Percentiles rank a stretch among this genome's conserved stretches.
Evolutionary conservation across 2,888 invertebrate genomes (phyloP).

Genomic region (Melanostoma mellinum): DNA sequence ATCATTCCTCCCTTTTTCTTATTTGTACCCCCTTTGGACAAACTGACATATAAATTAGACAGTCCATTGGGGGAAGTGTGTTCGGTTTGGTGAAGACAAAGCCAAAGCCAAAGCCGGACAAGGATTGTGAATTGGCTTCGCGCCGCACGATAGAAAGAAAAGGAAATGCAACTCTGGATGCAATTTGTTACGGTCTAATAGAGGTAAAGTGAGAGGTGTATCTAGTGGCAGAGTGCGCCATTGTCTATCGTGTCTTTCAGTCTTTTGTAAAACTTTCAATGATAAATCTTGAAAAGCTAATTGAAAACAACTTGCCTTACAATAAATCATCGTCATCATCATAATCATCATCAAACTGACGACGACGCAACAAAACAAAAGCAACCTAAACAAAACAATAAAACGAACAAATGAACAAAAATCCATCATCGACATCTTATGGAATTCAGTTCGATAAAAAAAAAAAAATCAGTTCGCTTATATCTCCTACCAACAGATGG

Average conservation of each 20-base stretch:
- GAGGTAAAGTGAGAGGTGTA: conserved; percentile 35
- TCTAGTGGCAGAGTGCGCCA: conserved; percentile 30
- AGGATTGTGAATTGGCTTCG: conserved; percentile 45
- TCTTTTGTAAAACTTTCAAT: conserved; percentile 61
- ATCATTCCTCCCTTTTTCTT: neutral
- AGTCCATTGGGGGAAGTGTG: conserved; percentile 14
- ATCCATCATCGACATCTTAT: conserved; percentile 46
- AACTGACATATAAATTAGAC: conserved; percentile 57
- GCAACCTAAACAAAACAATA: neutral
- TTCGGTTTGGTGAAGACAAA: neutral
- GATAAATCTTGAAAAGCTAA: conserved; percentile 59
- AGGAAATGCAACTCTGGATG: conserved; percentile 59
- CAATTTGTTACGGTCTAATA: conserved; percentile 65
- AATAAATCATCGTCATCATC: conserved; percentile 52
- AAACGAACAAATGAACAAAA: neutral
- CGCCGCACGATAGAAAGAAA: conserved; percentile 24
- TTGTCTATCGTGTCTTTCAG: conserved; percentile 50
- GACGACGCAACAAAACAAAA: conserved; percentile 21
- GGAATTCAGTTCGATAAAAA: conserved; percentile 53
- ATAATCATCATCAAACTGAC: conserved; percentile 3
- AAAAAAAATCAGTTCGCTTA: conserved; percentile 23
- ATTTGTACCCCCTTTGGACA: neutral
- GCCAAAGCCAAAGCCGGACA: conserved; percentile 44
- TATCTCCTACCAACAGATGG: conserved; percentile 39
- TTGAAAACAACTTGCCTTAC: conserved; percentile 51